Conservation (phyloP, 2,797 vertebrate genomes). For the Cichlasoma orientale region DNA sequence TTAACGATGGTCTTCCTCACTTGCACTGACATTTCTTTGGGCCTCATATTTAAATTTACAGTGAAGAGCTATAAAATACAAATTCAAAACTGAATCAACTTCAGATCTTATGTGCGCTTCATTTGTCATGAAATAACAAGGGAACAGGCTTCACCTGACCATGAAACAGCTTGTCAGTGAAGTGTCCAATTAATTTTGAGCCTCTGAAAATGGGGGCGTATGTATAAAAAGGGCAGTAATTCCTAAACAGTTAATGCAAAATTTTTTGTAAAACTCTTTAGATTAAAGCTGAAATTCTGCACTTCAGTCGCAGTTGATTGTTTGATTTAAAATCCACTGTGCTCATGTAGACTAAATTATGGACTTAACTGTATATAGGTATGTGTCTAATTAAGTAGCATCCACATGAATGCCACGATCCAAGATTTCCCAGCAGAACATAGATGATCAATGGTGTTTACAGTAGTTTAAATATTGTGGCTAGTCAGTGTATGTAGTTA, state of each 20-base stretch:
- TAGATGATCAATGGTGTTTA: not conserved
- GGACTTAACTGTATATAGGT: not conserved
- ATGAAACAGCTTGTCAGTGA: not conserved
- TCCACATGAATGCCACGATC: not conserved
- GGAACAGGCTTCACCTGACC: not conserved
- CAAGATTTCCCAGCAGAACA: not conserved
- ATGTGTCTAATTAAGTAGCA: too few relatives aligned
- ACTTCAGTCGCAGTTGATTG: fast-evolving
- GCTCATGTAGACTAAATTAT: not conserved
- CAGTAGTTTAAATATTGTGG: not conserved
- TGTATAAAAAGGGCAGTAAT: not conserved
- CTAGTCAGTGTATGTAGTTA: not conserved
- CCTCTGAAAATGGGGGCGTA: not conserved
- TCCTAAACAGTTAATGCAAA: not conserved
- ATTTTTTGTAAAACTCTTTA: not conserved
- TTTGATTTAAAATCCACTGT: not conserved
- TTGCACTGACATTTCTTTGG: not conserved
- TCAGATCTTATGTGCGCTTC: not conserved
- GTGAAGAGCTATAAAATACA: not conserved
- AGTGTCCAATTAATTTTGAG: not conserved
- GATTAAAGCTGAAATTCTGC: not conserved
- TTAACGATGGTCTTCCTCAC: not conserved
- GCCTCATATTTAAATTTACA: not conserved
- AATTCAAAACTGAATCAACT: not conserved
- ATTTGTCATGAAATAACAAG: not conserved